Conservation (phyloP, 2,113 vertebrate genomes). For the Cinclus mexicanus region DNA sequence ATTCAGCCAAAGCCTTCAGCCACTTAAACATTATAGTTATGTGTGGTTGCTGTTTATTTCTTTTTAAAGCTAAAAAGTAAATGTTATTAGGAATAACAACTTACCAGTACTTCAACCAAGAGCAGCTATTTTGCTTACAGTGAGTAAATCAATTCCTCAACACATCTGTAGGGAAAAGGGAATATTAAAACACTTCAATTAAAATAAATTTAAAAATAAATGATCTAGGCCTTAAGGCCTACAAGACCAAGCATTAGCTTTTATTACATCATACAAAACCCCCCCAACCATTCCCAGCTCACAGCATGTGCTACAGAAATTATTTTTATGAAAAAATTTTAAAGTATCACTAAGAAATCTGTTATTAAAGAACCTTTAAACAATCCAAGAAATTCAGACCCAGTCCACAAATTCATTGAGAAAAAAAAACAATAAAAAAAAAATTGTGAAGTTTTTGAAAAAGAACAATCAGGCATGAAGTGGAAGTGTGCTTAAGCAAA, state of each 20-base stretch:
- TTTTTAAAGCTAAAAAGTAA: conserved; percentile 25
- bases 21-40: not conserved
- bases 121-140: conserved; percentile 45
- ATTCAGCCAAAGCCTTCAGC: not conserved
- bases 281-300: not conserved
- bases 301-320: not conserved
- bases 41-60: not conserved
- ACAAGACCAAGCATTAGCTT: not conserved
- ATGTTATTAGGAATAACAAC: conserved; percentile 52
- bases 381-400: not conserved
- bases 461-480: not conserved
- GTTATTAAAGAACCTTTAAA: not conserved
- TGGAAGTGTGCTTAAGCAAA: not conserved
- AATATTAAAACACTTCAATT: conserved; percentile 23
- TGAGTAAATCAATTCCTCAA: conserved; percentile 42
- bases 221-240: not conserved
- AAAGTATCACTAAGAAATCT: not conserved
- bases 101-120: conserved; percentile 72
- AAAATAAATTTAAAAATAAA: not conserved
- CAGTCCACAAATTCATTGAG: not conserved
- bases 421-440: not conserved
- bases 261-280: not conserved
- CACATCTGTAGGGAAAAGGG: conserved; percentile 60
- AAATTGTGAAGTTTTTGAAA: not conserved
- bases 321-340: not conserved